A percentile compares a stretch with the other conserved stretches of the same genome.
phyloP scores from a whole-genome alignment of 2,113 vertebrate genomes.

The Hippocampus barbouri region DNA sequence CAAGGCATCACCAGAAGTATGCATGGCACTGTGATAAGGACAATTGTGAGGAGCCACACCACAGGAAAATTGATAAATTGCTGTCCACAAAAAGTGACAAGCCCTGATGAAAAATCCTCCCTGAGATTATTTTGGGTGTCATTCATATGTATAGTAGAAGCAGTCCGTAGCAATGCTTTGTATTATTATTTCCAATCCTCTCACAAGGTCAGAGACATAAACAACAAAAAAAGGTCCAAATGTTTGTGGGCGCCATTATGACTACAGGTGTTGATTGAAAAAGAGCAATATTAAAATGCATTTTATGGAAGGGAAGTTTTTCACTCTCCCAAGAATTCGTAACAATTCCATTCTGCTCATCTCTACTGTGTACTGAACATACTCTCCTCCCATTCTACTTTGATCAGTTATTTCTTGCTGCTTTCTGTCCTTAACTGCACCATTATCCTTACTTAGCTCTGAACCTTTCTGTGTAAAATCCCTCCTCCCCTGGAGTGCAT shows the following conservation, averaged over 20 bases:
- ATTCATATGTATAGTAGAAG: not conserved
- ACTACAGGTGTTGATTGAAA: not conserved
- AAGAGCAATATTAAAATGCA: not conserved
- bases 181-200: not conserved
- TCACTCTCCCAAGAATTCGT: constrained; percentile 24
- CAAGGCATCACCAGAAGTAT: not conserved
- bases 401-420: not conserved
- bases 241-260: not conserved
- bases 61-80: not conserved
- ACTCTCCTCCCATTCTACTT: constrained; percentile 11
- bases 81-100: constrained; percentile 2
- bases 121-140: not conserved
- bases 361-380: constrained; percentile 17
- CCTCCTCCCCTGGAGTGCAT: not conserved
- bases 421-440: not conserved
- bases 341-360: constrained; percentile 27
- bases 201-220: not conserved
- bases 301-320: too few relatives aligned
- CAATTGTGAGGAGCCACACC: not conserved
- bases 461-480: not conserved
- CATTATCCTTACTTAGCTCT: not conserved
- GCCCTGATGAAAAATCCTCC: not conserved
- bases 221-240: not conserved
- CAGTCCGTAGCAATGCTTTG: not conserved
- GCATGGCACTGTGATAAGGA: not conserved